A percentile compares a stretch with the other conserved stretches of the same genome.
Conservation (phyloP, 2,113 vertebrate genomes). For the Crotalus viridis region DNA sequence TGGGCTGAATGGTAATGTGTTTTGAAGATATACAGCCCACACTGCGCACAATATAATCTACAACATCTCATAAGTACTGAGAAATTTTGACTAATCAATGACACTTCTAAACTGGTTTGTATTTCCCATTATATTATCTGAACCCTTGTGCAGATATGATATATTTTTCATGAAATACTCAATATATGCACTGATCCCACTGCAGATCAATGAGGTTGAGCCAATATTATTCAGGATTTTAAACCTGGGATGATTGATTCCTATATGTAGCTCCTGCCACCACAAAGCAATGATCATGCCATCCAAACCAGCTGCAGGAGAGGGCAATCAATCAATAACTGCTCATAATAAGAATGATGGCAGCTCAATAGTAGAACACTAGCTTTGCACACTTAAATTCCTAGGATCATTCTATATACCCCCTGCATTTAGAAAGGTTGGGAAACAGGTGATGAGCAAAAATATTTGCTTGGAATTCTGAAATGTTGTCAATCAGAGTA, state of each 20-base stretch:
- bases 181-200: not conserved
- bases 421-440: not conserved
- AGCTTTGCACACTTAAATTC: not conserved
- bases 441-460: not conserved
- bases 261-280: not conserved
- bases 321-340: not conserved
- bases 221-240: not conserved
- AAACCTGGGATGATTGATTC: not conserved
- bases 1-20: not conserved
- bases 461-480: not conserved
- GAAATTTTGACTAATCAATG: not conserved
- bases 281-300: not conserved
- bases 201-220: not conserved
- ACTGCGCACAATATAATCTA: not conserved
- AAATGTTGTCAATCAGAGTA: not conserved
- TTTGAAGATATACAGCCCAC: not conserved
- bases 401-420: not conserved
- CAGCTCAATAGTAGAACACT: not conserved
- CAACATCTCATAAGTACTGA: not conserved
- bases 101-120: not conserved
- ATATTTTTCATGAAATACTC: not conserved
- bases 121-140: not conserved
- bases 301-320: not conserved
- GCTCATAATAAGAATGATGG: not conserved
- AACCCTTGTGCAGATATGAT: not conserved